Evolutionary conservation across 2,797 vertebrate species (phyloP).

Genomic region (Fratercula arctica): DNA sequence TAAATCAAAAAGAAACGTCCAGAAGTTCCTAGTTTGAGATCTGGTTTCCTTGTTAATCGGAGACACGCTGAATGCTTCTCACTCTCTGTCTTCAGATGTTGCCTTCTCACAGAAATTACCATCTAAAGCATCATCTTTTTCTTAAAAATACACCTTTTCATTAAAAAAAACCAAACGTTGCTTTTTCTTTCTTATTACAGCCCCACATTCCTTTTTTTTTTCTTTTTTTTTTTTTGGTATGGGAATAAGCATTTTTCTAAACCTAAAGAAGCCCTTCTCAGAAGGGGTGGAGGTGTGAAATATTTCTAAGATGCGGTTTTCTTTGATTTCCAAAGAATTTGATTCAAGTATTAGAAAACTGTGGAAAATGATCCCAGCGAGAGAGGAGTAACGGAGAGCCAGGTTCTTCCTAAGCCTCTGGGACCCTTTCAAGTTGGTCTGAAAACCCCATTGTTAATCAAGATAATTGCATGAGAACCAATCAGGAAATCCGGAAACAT

Average conservation of each 20-base stretch:
- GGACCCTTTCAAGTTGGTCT: slow-evolving; percentile 50
- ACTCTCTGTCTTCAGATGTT: not conserved
- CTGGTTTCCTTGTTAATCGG: not conserved
- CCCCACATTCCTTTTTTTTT: too few species aligned
- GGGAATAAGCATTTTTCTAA: not conserved
- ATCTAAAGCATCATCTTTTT: not conserved
- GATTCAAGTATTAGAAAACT: not conserved
- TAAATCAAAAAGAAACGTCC: not conserved
- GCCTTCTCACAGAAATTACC: not conserved
- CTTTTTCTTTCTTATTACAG: not conserved
- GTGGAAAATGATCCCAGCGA: slow-evolving; percentile 17
- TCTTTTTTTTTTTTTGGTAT: not conserved
- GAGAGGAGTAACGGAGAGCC: not conserved
- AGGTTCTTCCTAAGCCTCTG: not conserved
- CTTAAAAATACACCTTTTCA: not conserved
- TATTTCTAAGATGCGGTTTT: not conserved
- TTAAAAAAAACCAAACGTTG: not conserved
- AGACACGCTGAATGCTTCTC: not conserved
- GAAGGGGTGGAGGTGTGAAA: not conserved
- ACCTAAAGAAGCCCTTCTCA: not conserved
- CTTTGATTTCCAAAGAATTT: slow-evolving; percentile 24
- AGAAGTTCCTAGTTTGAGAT: not conserved
- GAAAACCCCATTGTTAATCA: slow-evolving; percentile 63
- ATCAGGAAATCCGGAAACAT: slow-evolving; percentile 53
- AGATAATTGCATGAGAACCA: slow-evolving; percentile 64